Evolutionary conservation across 2,888 invertebrate genomes (phyloP).

Genomic region (Drosophila testacea): DNA sequence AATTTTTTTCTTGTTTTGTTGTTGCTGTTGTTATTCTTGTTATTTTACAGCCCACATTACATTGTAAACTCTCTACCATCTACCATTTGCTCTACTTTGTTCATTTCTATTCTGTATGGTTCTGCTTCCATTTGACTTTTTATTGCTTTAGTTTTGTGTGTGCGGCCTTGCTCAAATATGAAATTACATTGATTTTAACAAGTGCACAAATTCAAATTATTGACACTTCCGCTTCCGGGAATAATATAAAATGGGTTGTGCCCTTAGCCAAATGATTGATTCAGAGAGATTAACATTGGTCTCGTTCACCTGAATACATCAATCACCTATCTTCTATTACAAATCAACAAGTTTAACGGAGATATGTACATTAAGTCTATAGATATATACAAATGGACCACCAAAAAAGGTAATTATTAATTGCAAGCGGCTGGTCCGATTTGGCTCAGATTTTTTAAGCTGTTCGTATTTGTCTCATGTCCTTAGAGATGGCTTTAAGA

Average conservation of each 20-base stretch:
- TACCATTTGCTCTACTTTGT: constrained; percentile 12
- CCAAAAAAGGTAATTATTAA: too few relatives aligned
- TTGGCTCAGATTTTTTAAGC: too few relatives aligned
- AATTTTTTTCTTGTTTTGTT: constrained; percentile 55
- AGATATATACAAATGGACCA: too few relatives aligned
- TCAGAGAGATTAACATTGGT: neutral
- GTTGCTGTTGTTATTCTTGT: constrained; percentile 38
- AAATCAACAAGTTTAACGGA: too few relatives aligned
- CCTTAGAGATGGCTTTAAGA: too few relatives aligned
- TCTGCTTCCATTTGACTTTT: constrained; percentile 10
- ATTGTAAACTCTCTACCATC: constrained; percentile 51
- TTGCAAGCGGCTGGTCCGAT: too few relatives aligned
- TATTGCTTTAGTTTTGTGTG: constrained; percentile 28
- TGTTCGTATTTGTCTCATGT: too few relatives aligned
- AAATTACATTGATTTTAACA: constrained; percentile 67
- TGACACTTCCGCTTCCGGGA: constrained; percentile 61
- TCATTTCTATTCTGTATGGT: neutral
- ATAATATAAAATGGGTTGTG: constrained; percentile 22
- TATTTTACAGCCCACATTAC: constrained; percentile 58
- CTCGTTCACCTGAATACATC: too few relatives aligned
- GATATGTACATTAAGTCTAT: too few relatives aligned
- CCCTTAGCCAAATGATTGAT: too few relatives aligned
- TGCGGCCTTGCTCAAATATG: constrained; percentile 52
- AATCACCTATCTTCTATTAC: too few relatives aligned
- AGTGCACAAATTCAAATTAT: constrained; percentile 72